Conservation (phyloP, 2,797 vertebrate species). For the Siniperca obscura region DNA sequence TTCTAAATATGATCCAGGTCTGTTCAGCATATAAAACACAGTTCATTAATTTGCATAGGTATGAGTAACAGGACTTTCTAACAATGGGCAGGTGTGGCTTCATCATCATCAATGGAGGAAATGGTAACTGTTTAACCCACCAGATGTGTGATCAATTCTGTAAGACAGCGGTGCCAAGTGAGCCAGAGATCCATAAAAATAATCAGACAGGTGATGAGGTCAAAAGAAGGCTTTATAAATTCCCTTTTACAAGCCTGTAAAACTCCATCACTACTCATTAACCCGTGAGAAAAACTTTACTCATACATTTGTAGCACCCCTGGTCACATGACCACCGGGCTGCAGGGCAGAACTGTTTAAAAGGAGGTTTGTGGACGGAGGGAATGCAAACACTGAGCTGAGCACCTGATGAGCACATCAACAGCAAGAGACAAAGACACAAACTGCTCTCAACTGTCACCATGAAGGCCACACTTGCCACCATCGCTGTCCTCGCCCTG, state of each 20-base stretch:
- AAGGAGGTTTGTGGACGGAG: conserved; percentile 59
- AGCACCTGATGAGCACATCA: conserved; percentile 51
- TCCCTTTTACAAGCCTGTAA: conserved; percentile 74
- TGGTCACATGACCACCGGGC: conserved; percentile 55
- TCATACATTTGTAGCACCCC: conserved; percentile 38
- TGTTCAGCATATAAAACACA: conserved; percentile 19
- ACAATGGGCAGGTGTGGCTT: conserved; percentile 31
- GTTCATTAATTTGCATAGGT: background rate
- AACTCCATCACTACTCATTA: conserved; percentile 79
- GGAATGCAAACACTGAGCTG: conserved; percentile 60
- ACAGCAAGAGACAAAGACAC: conserved; percentile 37
- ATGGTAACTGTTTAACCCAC: conserved; percentile 60
- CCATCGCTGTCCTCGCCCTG: conserved; percentile 69
- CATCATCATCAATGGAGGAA: conserved; percentile 8
- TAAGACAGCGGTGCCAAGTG: background rate
- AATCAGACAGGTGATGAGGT: conserved; percentile 66
- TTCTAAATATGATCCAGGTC: background rate
- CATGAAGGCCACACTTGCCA: conserved; percentile 80
- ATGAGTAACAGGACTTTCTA: conserved; percentile 16
- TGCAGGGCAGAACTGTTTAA: conserved; percentile 66
- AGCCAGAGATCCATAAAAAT: conserved; percentile 51
- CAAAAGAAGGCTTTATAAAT: conserved; percentile 80
- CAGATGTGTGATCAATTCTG: conserved; percentile 24
- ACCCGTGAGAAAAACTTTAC: conserved; percentile 78
- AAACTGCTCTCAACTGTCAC: conserved; percentile 42